phyloP scores from a whole-genome alignment of 1,140 invertebrate species.

The Formica selysi region DNA sequence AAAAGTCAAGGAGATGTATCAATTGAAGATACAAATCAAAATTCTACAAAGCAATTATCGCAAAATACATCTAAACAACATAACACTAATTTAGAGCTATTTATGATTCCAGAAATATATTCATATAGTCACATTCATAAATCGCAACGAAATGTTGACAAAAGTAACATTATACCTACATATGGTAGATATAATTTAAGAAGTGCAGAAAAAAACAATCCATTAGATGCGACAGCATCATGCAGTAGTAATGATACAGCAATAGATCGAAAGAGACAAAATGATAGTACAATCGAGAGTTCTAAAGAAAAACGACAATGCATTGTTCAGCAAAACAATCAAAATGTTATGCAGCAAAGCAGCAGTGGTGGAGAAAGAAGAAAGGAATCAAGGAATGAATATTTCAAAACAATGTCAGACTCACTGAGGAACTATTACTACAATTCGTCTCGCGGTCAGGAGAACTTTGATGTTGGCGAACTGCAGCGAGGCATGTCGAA shows the following conservation, averaged over 20 bases:
- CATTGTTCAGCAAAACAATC: not conserved
- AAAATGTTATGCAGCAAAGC: not conserved
- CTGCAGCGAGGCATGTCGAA: conserved; percentile 87
- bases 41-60: not conserved
- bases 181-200: not conserved
- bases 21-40: not conserved
- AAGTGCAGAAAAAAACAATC: not conserved
- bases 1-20: not conserved
- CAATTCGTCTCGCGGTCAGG: conserved; percentile 87
- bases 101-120: not conserved
- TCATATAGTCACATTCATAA: not conserved
- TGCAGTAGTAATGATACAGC: not conserved
- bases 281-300: not conserved
- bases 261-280: not conserved
- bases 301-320: conserved; percentile 13
- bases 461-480: conserved; percentile 87
- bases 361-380: not conserved
- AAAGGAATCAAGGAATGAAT: conserved; percentile 63
- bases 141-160: not conserved
- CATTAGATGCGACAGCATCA: not conserved
- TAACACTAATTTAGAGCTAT: not conserved
- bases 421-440: conserved; percentile 89
- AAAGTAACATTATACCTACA: not conserved
- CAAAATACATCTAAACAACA: not conserved
- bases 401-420: conserved; percentile 78